Conservation (phyloP, 64 coral and sea anemone genomes). For the Stichodactyla mertensii region DNA sequence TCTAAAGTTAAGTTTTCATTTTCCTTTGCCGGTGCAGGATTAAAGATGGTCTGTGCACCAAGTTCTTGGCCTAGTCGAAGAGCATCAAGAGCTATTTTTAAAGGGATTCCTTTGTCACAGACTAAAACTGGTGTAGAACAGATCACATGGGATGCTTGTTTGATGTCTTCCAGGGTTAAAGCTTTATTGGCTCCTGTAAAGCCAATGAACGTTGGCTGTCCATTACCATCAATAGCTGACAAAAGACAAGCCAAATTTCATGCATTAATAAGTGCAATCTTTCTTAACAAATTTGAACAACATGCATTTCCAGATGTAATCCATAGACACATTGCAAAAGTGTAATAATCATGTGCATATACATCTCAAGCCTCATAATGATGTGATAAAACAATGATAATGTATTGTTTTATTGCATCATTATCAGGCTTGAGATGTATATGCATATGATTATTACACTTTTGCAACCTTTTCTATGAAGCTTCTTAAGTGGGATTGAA, state of each 20-base stretch:
- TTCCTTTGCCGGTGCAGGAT: constrained; percentile 77
- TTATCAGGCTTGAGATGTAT: no score
- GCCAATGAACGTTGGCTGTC: constrained; percentile 80
- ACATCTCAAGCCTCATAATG: no score
- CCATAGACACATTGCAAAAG: no score
- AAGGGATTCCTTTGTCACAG: constrained; percentile 87
- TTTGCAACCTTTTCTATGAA: no score
- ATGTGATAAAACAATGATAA: no score
- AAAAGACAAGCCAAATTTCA: background rate
- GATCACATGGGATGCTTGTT: constrained; percentile 32
- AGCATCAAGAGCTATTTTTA: constrained; percentile 38
- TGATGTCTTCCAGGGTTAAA: constrained; percentile 39
- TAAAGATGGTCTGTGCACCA: constrained; percentile 71
- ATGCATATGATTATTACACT: no score
- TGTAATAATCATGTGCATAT: no score
- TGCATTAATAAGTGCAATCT: background rate
- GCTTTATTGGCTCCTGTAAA: constrained; percentile 70
- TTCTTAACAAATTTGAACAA: no score
- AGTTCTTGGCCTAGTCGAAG: constrained; percentile 69
- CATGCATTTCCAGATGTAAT: no score
- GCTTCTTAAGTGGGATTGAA: background rate
- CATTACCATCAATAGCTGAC: constrained; percentile 72
- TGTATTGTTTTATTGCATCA: no score
- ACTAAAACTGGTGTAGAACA: constrained; percentile 55
- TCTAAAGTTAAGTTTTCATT: constrained; percentile 34